phyloP scores from a whole-genome alignment of 2,797 vertebrate species.

The Octomys mimax region DNA sequence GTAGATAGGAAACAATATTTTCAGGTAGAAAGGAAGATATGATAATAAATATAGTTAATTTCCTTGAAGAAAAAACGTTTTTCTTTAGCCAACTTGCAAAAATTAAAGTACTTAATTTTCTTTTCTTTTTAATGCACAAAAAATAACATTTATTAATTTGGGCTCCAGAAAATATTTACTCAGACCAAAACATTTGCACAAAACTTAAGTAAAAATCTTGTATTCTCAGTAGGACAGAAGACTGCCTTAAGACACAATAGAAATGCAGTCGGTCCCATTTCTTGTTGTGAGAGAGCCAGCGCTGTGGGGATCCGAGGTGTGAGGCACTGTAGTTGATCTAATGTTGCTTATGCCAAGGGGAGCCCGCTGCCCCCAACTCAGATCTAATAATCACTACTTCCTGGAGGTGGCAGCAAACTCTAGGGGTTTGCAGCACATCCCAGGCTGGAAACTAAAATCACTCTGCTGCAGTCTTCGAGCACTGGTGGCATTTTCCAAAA shows the following conservation, averaged over 20 bases:
- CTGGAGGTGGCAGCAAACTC: background rate
- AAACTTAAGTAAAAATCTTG: constrained; percentile 46
- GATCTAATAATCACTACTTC: background rate
- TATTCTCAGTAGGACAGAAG: background rate
- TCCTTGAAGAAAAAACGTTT: constrained; percentile 44
- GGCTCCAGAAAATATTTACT: background rate
- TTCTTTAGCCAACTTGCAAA: constrained; percentile 43
- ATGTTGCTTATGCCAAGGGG: background rate
- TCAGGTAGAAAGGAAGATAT: background rate
- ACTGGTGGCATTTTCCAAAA: constrained; percentile 92
- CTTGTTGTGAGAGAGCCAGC: background rate
- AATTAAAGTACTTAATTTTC: constrained; percentile 71
- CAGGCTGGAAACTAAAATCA: constrained; percentile 18
- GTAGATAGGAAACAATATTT: constrained; percentile 53
- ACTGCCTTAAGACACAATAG: constrained; percentile 2
- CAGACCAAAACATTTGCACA: constrained; percentile 46
- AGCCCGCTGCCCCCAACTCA: background rate
- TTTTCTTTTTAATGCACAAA: background rate
- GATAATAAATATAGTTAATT: constrained; percentile 60
- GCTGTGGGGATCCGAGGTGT: background rate
- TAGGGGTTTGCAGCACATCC: background rate
- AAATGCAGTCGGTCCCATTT: background rate
- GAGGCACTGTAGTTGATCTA: background rate
- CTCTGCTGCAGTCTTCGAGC: constrained; percentile 75
- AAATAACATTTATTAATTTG: constrained; percentile 77